These are phyloP conservation scores for Lepidocyrtoides sp. DNA, from an alignment of 2,888 invertebrate genomes.

Conservation along the genomic window DNA sequence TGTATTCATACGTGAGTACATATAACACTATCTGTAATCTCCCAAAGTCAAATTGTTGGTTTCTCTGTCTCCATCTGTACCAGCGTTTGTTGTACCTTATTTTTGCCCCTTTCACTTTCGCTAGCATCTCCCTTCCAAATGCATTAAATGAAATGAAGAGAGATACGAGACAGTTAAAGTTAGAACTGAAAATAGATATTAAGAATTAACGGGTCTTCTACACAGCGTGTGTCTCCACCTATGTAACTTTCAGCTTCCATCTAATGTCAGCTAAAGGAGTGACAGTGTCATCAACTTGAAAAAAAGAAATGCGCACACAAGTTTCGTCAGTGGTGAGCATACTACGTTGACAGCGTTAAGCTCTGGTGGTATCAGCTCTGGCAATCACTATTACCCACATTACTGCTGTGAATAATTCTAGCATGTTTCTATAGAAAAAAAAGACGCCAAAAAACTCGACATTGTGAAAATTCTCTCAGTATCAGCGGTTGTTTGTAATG, in stretches of 20 bases:
- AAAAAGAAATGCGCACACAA: not conserved
- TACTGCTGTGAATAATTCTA: not conserved
- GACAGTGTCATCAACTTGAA: not conserved
- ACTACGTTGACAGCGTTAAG: too few relatives aligned
- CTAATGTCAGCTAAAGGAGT: constrained; percentile 66
- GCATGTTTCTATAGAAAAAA: not conserved
- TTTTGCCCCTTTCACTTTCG: too few relatives aligned
- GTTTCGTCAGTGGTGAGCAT: too few relatives aligned
- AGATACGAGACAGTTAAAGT: constrained; percentile 2
- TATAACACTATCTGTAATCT: too few relatives aligned
- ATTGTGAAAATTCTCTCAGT: too few relatives aligned
- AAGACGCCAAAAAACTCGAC: too few relatives aligned
- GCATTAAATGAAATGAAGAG: not conserved
- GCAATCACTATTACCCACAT: not conserved
- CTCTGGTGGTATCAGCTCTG: not conserved
- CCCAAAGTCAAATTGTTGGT: too few relatives aligned
- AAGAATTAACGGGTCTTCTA: constrained; percentile 56
- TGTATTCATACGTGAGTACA: too few relatives aligned
- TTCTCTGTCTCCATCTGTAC: too few relatives aligned
- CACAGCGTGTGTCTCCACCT: not conserved
- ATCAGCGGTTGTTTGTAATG: too few relatives aligned
- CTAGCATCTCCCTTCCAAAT: too few relatives aligned
- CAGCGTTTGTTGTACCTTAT: too few relatives aligned
- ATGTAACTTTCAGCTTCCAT: constrained; percentile 33
- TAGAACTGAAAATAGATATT: constrained; percentile 73